Conservation (phyloP, 1,140 invertebrate species). For the Bombus consobrinus region DNA sequence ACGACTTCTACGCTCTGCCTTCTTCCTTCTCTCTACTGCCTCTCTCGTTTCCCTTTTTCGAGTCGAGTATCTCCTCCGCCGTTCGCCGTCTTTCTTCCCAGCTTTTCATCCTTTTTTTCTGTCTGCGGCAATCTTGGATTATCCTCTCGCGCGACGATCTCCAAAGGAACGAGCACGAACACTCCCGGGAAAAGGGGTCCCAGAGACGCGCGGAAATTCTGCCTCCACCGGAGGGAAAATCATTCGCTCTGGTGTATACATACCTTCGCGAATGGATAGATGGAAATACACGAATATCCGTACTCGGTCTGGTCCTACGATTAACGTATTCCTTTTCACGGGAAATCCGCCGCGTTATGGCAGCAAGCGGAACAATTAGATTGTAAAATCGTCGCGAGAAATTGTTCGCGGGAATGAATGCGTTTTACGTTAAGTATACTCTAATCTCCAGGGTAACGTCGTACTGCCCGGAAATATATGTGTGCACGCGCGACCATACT, state of each 20-base stretch:
- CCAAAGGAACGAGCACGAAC: slow-evolving; percentile 33
- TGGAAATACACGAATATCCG: neutral
- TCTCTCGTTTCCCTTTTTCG: neutral
- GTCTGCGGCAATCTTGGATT: slow-evolving; percentile 52
- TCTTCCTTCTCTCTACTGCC: neutral
- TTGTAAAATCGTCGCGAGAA: neutral
- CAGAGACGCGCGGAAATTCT: neutral
- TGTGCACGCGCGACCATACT: neutral
- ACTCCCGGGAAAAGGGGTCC: neutral
- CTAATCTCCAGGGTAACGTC: neutral
- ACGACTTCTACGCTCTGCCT: slow-evolving; percentile 7
- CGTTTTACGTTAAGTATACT: neutral
- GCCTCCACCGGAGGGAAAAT: neutral
- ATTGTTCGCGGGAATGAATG: neutral
- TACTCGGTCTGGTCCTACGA: neutral
- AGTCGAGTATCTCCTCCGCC: neutral
- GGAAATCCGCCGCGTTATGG: neutral
- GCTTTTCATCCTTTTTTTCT: slow-evolving; percentile 18
- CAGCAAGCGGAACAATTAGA: neutral
- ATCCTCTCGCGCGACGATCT: slow-evolving; percentile 40
- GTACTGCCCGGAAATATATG: neutral
- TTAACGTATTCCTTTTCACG: neutral
- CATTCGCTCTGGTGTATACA: neutral
- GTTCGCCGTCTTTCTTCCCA: slow-evolving; percentile 11
- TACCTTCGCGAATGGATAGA: neutral